phyloP scores from a whole-genome alignment of 1,140 invertebrate genomes.

The Amphibalanus amphitrite region DNA sequence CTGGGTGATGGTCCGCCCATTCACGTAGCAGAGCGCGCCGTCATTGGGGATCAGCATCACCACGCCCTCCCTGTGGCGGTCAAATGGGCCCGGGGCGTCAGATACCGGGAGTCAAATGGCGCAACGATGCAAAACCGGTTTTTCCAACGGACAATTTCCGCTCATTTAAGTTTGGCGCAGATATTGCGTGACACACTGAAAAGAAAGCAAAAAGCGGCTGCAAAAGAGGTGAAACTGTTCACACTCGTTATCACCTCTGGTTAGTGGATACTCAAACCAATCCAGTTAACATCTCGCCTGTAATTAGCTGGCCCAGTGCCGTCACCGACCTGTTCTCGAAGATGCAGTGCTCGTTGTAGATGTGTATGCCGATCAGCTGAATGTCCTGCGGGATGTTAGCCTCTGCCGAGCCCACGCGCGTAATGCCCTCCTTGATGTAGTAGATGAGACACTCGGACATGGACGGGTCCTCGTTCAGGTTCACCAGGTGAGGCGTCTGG shows the following conservation, averaged over 20 bases:
- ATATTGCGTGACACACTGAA: no score
- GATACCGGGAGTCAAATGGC: no score
- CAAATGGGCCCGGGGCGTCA: no score
- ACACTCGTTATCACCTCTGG: no score
- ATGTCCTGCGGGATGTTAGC: slow-evolving; percentile 83
- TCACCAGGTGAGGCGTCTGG: slow-evolving; percentile 93
- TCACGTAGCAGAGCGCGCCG: slow-evolving; percentile 83
- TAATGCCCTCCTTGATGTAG: slow-evolving; percentile 95
- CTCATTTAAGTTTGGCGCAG: no score
- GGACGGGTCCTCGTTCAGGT: slow-evolving; percentile 94
- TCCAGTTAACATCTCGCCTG: no score
- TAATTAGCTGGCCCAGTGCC: no score
- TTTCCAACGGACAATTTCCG: no score
- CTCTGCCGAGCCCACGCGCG: slow-evolving; percentile 77
- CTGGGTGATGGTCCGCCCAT: slow-evolving; percentile 74
- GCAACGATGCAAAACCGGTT: no score
- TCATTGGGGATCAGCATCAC: slow-evolving; percentile 71
- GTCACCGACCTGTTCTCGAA: slow-evolving; percentile 62
- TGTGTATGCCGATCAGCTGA: slow-evolving; percentile 78
- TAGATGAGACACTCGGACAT: slow-evolving; percentile 99
- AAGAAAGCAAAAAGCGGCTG: no score
- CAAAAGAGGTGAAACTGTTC: not conserved
- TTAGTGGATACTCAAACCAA: no score
- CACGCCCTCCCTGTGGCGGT: slow-evolving; percentile 40
- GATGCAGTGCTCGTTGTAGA: slow-evolving; percentile 82